Conservation (phyloP, 2,113 vertebrate species). For the Engraulis encrasicolus region DNA sequence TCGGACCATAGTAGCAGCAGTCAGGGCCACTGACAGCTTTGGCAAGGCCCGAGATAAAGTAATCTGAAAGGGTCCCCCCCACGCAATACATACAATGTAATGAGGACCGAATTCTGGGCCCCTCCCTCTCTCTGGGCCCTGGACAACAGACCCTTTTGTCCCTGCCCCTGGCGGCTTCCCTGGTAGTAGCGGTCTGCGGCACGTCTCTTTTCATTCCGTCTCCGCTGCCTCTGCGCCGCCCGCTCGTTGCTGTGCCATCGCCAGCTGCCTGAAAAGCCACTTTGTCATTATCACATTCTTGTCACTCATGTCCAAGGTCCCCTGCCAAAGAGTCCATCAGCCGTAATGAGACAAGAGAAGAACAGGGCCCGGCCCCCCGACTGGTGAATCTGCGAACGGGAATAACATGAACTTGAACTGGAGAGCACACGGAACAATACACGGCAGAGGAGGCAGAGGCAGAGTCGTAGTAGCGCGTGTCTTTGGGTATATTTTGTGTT, state of each 20-base stretch:
- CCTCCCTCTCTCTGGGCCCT: no score
- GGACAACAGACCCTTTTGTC: no score
- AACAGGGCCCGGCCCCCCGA: neutral
- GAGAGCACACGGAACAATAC: slow-evolving; percentile 26
- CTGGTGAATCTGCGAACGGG: neutral
- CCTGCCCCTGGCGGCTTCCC: no score
- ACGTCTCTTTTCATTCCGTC: slow-evolving; percentile 34
- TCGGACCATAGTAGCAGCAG: no score
- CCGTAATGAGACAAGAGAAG: neutral
- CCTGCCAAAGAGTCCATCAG: slow-evolving; percentile 33
- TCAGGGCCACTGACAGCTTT: no score
- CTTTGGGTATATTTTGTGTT: no score
- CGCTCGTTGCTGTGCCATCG: slow-evolving; percentile 17
- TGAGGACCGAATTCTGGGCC: no score
- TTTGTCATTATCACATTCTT: slow-evolving; percentile 37
- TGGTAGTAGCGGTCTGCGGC: neutral
- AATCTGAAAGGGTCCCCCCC: no score
- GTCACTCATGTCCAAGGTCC: slow-evolving; percentile 29
- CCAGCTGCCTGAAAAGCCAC: slow-evolving; percentile 13
- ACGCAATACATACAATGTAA: no score
- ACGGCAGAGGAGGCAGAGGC: neutral
- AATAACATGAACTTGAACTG: slow-evolving; percentile 21
- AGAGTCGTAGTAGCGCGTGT: no score
- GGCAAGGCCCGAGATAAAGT: no score
- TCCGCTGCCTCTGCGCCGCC: no score